Evolutionary conservation across 2,797 vertebrate species (phyloP).

Genomic region (Clarias fuscus): DNA sequence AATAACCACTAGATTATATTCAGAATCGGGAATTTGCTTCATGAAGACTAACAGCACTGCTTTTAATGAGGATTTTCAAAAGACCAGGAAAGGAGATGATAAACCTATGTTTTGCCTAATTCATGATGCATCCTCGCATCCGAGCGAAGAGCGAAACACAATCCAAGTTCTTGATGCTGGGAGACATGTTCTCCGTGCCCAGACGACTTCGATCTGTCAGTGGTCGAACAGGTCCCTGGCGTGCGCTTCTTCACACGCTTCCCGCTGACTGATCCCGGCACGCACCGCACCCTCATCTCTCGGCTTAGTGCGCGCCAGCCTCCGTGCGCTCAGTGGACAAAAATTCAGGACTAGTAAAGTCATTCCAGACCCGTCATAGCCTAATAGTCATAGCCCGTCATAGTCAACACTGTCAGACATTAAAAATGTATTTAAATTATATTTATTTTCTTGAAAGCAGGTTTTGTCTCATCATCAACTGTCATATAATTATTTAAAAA

Average conservation of each 20-base stretch:
- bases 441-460: too few species aligned
- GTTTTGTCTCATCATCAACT: too few species aligned
- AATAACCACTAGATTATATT: neutral
- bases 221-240: conserved; percentile 64
- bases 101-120: too few species aligned
- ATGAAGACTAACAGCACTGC: too few species aligned
- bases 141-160: conserved; percentile 90
- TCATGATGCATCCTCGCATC: conserved; percentile 74
- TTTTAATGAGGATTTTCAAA: too few species aligned
- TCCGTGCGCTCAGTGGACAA: conserved; percentile 35
- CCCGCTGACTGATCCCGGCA: conserved; percentile 66
- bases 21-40: neutral
- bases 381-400: too few species aligned
- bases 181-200: conserved; percentile 74
- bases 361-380: too few species aligned
- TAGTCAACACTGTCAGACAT: too few species aligned
- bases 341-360: too few species aligned
- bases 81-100: too few species aligned
- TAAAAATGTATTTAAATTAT: too few species aligned
- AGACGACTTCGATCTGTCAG: conserved; percentile 67
- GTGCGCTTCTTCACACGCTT: conserved; percentile 60
- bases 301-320: conserved; percentile 45
- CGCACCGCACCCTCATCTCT: conserved; percentile 69
- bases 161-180: conserved; percentile 81
- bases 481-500: too few species aligned